Conservation (phyloP, 92 coral and sea anemone genomes). For the Palythoa grandis region DNA sequence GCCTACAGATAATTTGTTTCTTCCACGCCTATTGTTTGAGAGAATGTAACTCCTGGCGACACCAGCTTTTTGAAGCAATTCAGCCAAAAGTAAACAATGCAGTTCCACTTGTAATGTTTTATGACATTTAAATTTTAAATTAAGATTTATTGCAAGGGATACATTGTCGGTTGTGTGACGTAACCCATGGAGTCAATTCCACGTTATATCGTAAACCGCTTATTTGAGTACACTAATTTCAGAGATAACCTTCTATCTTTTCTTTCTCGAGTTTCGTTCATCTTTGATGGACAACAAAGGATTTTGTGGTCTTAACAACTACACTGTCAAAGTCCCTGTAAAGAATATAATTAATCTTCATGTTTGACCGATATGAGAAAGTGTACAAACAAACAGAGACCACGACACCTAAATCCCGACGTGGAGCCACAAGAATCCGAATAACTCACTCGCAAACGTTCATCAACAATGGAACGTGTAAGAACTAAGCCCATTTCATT, state of each 20-base stretch:
- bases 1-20: too few relatives aligned
- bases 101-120: slow-evolving; percentile 23
- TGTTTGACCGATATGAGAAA: slow-evolving; percentile 19
- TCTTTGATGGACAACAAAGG: neutral
- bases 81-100: slow-evolving; percentile 27
- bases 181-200: neutral
- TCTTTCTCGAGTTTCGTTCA: neutral
- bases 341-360: neutral
- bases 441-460: neutral
- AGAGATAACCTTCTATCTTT: neutral
- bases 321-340: neutral
- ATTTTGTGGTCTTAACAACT: slow-evolving; percentile 10
- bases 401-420: neutral
- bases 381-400: slow-evolving; percentile 4
- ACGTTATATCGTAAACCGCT: neutral
- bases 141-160: neutral
- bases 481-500: slow-evolving; percentile 5
- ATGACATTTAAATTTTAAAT: slow-evolving; percentile 32
- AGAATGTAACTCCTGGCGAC: neutral
- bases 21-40: neutral
- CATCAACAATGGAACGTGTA: neutral
- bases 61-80: slow-evolving; percentile 11
- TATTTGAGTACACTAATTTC: neutral
- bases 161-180: neutral
- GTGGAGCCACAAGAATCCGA: slow-evolving; percentile 11